Percentiles rank a stretch among this genome's conserved stretches.
These are phyloP conservation scores for Panulirus ornatus DNA, from an alignment of 1,140 invertebrate genomes.

Conservation along the genomic window DNA sequence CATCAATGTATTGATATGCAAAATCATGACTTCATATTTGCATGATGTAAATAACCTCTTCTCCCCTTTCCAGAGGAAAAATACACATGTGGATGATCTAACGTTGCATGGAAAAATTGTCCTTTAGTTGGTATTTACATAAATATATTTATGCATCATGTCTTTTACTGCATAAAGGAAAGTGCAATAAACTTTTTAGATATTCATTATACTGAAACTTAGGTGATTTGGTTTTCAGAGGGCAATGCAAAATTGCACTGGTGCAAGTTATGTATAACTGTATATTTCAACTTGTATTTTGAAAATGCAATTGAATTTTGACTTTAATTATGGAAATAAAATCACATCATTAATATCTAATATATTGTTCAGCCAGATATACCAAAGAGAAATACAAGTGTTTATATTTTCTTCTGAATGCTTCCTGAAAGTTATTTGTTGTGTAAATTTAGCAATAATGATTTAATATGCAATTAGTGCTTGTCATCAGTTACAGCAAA, in stretches of 20 bases:
- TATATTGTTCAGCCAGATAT: neutral
- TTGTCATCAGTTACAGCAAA: neutral
- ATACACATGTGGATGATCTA: too few relatives aligned
- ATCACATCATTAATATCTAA: too few relatives aligned
- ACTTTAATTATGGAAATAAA: too few relatives aligned
- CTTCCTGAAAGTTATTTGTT: conserved; percentile 3
- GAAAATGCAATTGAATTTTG: neutral
- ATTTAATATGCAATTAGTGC: conserved; percentile 18
- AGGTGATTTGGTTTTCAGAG: neutral
- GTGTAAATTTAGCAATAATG: conserved; percentile 13
- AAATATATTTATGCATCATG: neutral
- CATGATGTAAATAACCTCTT: neutral
- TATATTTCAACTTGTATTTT: neutral
- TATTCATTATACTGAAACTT: neutral
- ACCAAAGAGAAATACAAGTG: neutral
- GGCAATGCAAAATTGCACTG: neutral
- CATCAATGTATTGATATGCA: neutral
- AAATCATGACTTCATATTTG: neutral
- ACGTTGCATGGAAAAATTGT: neutral
- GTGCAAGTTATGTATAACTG: neutral
- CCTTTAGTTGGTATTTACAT: neutral
- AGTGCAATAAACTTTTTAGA: neutral
- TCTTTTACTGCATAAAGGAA: neutral
- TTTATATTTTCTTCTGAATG: too few relatives aligned
- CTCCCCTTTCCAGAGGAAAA: neutral